A percentile compares a stretch with the other conserved stretches of the same genome.
These are phyloP conservation scores for Dendronephthya gigantea DNA, from an alignment of 64 coral and sea anemone genomes.

Conservation along the genomic window DNA sequence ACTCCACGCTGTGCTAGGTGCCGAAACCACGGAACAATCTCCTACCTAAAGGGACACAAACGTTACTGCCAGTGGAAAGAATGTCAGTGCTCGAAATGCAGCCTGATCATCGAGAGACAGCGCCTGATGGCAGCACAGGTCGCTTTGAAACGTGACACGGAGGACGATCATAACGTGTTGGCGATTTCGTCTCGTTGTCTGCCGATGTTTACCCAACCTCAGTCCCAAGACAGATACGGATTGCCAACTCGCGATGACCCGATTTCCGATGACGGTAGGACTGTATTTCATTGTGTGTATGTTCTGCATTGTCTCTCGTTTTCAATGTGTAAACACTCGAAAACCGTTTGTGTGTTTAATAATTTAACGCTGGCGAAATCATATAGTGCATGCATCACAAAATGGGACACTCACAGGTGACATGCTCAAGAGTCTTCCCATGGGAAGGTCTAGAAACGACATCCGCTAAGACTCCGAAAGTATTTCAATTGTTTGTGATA, in stretches of 20 bases:
- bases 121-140: conserved; percentile 93
- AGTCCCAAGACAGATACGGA: neutral
- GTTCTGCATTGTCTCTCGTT: neutral
- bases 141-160: conserved; percentile 73
- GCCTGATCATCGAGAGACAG: conserved; percentile 90
- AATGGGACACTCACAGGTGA: neutral
- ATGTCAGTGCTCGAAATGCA: conserved; percentile 76
- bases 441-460: neutral
- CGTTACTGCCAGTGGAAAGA: conserved; percentile 89
- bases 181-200: conserved; percentile 7
- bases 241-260: neutral
- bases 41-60: conserved; percentile 90
- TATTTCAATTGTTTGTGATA: conserved; percentile 6
- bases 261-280: neutral
- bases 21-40: conserved; percentile 70
- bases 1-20: conserved; percentile 83
- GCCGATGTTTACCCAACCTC: conserved; percentile 1
- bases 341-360: neutral
- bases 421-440: neutral
- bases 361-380: neutral
- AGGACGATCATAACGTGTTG: conserved; percentile 25
- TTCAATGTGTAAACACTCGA: neutral
- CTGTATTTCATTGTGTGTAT: neutral
- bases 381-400: neutral
- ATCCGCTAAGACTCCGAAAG: neutral